These are phyloP conservation scores for Aphaenogaster ashmeadi DNA, from an alignment of 1,140 invertebrate genomes.

Conservation along the genomic window DNA sequence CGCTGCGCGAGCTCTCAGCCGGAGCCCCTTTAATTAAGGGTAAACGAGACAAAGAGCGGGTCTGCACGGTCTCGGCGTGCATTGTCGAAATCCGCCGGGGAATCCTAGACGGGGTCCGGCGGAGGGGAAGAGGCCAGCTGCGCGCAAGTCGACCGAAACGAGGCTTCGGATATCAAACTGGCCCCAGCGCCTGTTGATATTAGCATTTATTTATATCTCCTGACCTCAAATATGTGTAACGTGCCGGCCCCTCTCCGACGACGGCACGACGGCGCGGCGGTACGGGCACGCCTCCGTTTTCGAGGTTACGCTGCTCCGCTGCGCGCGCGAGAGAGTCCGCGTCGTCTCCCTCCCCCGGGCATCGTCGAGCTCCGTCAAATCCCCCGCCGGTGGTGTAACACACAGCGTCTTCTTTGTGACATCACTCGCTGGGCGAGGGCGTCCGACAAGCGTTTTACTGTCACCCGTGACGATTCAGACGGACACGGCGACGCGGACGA, in stretches of 20 bases:
- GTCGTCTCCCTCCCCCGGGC: not conserved
- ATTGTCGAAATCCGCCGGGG: conserved; percentile 11
- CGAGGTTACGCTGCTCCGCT: conserved; percentile 71
- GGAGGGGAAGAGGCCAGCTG: conserved; percentile 60
- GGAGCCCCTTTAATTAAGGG: conserved; percentile 15
- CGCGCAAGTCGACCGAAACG: conserved; percentile 69
- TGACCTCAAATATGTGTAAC: conserved; percentile 84
- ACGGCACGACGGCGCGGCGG: conserved; percentile 58
- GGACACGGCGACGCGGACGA: not conserved
- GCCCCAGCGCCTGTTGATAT: conserved; percentile 80
- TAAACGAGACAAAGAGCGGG: conserved; percentile 1
- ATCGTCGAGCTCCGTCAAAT: conserved; percentile 73
- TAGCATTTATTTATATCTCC: conserved; percentile 85
- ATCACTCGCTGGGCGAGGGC: conserved; percentile 32
- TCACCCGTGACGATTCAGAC: conserved; percentile 20
- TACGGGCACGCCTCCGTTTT: conserved; percentile 76
- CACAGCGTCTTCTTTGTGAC: conserved; percentile 60
- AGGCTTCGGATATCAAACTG: conserved; percentile 79
- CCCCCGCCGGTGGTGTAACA: conserved; percentile 57
- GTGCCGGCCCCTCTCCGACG: conserved; percentile 70
- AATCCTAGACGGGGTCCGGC: conserved; percentile 40
- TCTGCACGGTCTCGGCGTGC: not conserved
- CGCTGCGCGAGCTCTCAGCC: conserved; percentile 1
- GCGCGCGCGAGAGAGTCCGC: conserved; percentile 24
- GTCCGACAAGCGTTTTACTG: conserved; percentile 2